phyloP scores from a whole-genome alignment of 2,888 invertebrate species.

The Oscheius sp. region DNA sequence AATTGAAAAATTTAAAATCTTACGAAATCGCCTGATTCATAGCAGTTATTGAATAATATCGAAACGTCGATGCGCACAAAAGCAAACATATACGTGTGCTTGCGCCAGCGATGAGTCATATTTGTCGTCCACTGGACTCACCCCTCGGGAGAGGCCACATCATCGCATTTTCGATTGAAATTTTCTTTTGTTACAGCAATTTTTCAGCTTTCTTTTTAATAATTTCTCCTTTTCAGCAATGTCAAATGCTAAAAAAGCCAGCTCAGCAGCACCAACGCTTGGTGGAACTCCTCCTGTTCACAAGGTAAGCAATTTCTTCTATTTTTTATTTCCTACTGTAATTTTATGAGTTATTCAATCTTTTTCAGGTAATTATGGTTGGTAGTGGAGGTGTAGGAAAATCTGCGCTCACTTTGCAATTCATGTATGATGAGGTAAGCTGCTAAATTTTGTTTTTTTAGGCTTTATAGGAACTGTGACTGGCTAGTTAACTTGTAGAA shows the following conservation, averaged over 20 bases:
- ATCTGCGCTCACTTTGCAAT: constrained; percentile 97
- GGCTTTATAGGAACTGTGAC: not conserved
- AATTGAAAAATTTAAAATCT: no score
- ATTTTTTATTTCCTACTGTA: not conserved
- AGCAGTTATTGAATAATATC: not conserved
- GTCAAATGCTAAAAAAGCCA: constrained; percentile 34
- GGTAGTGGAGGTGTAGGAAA: constrained; percentile 99
- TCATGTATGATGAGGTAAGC: constrained; percentile 96
- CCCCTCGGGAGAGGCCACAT: constrained; percentile 14
- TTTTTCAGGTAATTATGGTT: constrained; percentile 93
- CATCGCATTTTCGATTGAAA: constrained; percentile 20
- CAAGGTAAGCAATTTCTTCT: constrained; percentile 77
- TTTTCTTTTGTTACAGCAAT: not conserved
- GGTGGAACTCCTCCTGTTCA: constrained; percentile 42
- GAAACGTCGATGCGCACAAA: not conserved
- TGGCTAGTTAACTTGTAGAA: no score
- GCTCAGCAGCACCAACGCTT: constrained; percentile 23
- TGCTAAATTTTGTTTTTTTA: not conserved
- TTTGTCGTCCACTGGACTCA: constrained; percentile 33
- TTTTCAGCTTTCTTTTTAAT: not conserved
- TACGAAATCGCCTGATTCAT: not conserved
- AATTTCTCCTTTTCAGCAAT: constrained; percentile 26
- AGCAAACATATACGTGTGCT: constrained; percentile 29
- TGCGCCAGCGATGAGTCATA: constrained; percentile 8
- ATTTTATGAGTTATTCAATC: constrained; percentile 9